Percentiles rank a stretch among this genome's conserved stretches.
Evolutionary conservation across 2,113 vertebrate species (phyloP).

Genomic region (Terrapene triunguis): DNA sequence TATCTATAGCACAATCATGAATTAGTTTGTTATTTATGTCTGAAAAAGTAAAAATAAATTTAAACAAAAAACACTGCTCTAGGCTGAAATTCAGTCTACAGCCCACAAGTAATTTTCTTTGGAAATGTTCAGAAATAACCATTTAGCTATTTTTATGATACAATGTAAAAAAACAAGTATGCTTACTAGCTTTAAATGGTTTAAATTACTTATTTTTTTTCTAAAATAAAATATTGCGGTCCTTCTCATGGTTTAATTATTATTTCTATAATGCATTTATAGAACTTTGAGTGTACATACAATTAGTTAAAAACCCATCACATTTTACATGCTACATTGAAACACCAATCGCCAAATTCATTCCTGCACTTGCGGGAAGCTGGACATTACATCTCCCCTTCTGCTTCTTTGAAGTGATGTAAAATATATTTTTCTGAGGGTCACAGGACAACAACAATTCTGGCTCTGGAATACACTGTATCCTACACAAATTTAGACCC

Average conservation of each 20-base stretch:
- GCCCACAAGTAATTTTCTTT: neutral
- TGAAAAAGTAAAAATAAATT: neutral
- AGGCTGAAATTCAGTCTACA: neutral
- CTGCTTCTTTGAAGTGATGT: neutral
- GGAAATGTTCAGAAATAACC: conserved; percentile 7
- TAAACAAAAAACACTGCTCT: neutral
- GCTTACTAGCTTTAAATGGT: neutral
- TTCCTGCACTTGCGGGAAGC: accelerated
- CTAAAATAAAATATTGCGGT: neutral
- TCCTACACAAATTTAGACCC: neutral
- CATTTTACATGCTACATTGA: neutral
- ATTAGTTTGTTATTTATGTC: neutral
- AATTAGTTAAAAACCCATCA: neutral
- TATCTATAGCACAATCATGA: neutral
- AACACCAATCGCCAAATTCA: neutral
- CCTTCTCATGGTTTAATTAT: neutral
- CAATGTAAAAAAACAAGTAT: neutral
- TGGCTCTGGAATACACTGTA: neutral
- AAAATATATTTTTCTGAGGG: neutral
- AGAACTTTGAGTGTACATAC: neutral
- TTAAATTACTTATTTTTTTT: neutral
- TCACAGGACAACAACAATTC: neutral
- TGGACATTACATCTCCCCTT: neutral
- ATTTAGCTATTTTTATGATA: neutral
- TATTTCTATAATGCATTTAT: neutral